phyloP scores from a whole-genome alignment of 2,797 vertebrate genomes.

The Cetoscarus ocellatus region DNA sequence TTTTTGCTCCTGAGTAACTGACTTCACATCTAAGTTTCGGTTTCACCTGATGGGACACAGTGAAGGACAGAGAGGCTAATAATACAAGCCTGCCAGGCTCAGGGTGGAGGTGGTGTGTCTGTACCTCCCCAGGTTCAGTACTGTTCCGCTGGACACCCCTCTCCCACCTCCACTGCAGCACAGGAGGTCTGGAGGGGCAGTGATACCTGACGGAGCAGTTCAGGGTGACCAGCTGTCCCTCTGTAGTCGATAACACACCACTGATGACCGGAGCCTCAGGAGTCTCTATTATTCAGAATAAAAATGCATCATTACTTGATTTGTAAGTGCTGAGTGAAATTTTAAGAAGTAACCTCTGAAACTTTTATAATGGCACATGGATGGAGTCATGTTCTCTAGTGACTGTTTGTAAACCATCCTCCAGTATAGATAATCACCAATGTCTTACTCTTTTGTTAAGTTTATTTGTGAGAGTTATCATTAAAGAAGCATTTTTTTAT shows the following conservation, averaged over 20 bases:
- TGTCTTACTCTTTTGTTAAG: no score
- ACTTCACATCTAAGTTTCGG: constrained; percentile 80
- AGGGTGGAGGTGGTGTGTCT: constrained; percentile 36
- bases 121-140: constrained; percentile 21
- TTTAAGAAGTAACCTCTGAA: background rate
- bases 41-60: constrained; percentile 71
- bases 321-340: background rate
- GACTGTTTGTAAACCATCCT: no score
- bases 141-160: constrained; percentile 58
- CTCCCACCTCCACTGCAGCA: constrained; percentile 80
- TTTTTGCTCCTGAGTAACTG: constrained; percentile 59
- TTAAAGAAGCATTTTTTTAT: no score
- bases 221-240: constrained; percentile 79
- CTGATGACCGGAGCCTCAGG: constrained; percentile 78
- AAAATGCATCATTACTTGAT: background rate
- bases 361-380: no score
- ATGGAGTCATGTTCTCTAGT: no score
- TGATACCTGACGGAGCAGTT: constrained; percentile 81
- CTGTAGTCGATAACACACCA: constrained; percentile 66
- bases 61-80: constrained; percentile 77
- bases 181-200: constrained; percentile 80
- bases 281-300: constrained; percentile 63
- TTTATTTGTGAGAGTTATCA: no score
- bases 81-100: constrained; percentile 56
- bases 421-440: no score